Percentiles rank a stretch among this genome's conserved stretches.
phyloP scores from a whole-genome alignment of 1,140 invertebrate species.

The Conus betulinus region DNA sequence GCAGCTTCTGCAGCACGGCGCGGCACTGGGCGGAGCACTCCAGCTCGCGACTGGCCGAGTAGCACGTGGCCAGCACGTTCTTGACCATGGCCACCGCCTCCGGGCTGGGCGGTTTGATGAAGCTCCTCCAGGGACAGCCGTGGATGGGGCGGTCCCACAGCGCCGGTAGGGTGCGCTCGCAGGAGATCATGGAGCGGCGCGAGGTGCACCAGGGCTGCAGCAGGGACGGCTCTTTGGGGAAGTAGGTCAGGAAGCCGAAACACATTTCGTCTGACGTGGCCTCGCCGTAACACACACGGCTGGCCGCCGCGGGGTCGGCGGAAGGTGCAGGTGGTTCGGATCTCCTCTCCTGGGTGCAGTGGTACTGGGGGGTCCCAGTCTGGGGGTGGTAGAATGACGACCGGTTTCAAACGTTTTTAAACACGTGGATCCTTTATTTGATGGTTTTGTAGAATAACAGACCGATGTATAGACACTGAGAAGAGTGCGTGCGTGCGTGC shows the following conservation, averaged over 20 bases:
- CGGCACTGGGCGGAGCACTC: slow-evolving; percentile 3
- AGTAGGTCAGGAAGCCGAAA: slow-evolving; percentile 58
- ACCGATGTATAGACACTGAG: too few species aligned
- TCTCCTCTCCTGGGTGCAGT: slow-evolving; percentile 51
- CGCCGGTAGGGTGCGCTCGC: slow-evolving; percentile 39
- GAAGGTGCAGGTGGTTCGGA: slow-evolving; percentile 51
- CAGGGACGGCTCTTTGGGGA: slow-evolving; percentile 42
- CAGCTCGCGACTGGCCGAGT: neutral
- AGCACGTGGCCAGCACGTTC: slow-evolving; percentile 20
- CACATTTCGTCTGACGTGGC: slow-evolving; percentile 60
- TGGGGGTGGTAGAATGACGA: neutral
- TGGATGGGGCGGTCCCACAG: slow-evolving; percentile 23
- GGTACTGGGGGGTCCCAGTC: slow-evolving; percentile 40
- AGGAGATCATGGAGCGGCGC: slow-evolving; percentile 33
- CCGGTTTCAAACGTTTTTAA: too few species aligned
- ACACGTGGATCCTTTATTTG: too few species aligned
- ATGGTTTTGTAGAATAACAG: too few species aligned
- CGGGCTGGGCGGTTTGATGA: slow-evolving; percentile 27
- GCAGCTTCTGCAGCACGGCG: neutral
- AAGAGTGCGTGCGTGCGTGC: neutral
- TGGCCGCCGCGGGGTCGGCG: slow-evolving; percentile 15
- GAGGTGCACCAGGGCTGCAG: slow-evolving; percentile 47
- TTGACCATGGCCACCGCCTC: slow-evolving; percentile 3
- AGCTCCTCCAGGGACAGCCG: slow-evolving; percentile 43
- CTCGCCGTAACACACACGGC: slow-evolving; percentile 49